Conservation (phyloP, 2,888 invertebrate genomes). For the Dugesia japonica region DNA sequence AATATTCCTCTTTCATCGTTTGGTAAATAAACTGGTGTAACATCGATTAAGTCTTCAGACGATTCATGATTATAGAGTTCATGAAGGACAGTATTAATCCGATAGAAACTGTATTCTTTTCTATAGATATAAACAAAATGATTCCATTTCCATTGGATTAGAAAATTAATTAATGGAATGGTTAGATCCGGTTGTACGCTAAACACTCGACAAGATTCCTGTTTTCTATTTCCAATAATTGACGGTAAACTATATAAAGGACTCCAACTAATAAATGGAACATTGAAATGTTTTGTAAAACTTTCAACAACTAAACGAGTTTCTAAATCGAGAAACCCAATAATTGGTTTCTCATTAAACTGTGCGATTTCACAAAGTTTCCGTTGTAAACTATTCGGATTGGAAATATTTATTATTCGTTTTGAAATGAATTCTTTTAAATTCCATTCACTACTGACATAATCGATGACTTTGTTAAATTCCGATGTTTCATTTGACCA, state of each 20-base stretch:
- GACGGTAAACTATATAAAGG: neutral
- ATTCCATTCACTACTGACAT: neutral
- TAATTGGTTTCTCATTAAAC: slow-evolving; percentile 12
- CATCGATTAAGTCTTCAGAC: neutral
- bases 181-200: slow-evolving; percentile 14
- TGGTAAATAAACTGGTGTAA: slow-evolving; percentile 10
- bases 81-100: neutral
- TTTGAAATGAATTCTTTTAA: neutral
- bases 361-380: neutral
- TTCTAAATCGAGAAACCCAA: neutral
- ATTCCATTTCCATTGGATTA: slow-evolving; percentile 28
- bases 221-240: neutral
- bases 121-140: slow-evolving; percentile 27
- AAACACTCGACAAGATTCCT: neutral
- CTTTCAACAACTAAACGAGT: slow-evolving; percentile 12
- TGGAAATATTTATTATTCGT: neutral
- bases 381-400: neutral
- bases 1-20: slow-evolving; percentile 10
- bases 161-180: neutral
- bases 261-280: slow-evolving; percentile 33
- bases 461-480: slow-evolving; percentile 2
- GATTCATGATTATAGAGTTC: neutral
- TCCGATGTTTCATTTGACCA: neutral
- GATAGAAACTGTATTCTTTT: slow-evolving; percentile 17
- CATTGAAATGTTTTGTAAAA: slow-evolving; percentile 22